These are phyloP conservation scores for Drosophila pachea DNA, from an alignment of 1,140 invertebrate genomes.

Conservation along the genomic window DNA sequence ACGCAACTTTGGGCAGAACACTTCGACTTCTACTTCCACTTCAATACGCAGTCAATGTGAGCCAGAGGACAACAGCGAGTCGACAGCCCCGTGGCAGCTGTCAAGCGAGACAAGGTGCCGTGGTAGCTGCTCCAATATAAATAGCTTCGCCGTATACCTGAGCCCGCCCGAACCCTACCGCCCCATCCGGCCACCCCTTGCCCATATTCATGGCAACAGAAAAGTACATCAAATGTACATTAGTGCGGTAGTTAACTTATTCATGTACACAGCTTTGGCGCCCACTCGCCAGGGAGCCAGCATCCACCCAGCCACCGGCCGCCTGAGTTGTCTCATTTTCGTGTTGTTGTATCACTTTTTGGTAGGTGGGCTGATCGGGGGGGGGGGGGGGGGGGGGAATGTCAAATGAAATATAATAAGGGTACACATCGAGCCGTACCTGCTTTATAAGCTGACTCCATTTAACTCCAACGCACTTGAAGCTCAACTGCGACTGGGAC, in stretches of 20 bases:
- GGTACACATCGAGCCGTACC: slow-evolving; percentile 21
- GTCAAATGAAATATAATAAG: slow-evolving; percentile 64
- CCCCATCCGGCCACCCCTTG: slow-evolving; percentile 5
- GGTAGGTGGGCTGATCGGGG: too few relatives aligned
- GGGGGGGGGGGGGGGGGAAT: slow-evolving; percentile 25
- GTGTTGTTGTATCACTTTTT: slow-evolving; percentile 44
- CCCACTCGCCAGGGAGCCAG: slow-evolving; percentile 15
- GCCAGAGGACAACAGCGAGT: slow-evolving; percentile 4
- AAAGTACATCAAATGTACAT: slow-evolving; percentile 71
- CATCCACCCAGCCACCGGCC: neutral
- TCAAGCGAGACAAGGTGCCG: slow-evolving; percentile 56
- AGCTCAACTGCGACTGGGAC: slow-evolving; percentile 1
- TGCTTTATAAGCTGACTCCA: slow-evolving; percentile 55
- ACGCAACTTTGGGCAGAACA: slow-evolving; percentile 49
- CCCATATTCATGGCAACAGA: slow-evolving; percentile 47
- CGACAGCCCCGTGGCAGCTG: slow-evolving; percentile 52
- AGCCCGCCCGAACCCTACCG: slow-evolving; percentile 2
- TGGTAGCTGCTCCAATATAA: slow-evolving; percentile 59
- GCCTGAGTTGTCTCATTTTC: slow-evolving; percentile 25
- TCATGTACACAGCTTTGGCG: slow-evolving; percentile 45
- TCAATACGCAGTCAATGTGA: slow-evolving; percentile 34
- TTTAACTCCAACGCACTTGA: slow-evolving; percentile 55
- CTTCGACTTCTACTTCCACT: slow-evolving; percentile 49
- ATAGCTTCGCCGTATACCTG: slow-evolving; percentile 48
- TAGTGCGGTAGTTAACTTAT: slow-evolving; percentile 70